A percentile compares a stretch with the other conserved stretches of the same genome.
These are phyloP conservation scores for Hippasteria phrygiana DNA, from an alignment of 53 echinoderm and acorn worm species.

Conservation along the genomic window DNA sequence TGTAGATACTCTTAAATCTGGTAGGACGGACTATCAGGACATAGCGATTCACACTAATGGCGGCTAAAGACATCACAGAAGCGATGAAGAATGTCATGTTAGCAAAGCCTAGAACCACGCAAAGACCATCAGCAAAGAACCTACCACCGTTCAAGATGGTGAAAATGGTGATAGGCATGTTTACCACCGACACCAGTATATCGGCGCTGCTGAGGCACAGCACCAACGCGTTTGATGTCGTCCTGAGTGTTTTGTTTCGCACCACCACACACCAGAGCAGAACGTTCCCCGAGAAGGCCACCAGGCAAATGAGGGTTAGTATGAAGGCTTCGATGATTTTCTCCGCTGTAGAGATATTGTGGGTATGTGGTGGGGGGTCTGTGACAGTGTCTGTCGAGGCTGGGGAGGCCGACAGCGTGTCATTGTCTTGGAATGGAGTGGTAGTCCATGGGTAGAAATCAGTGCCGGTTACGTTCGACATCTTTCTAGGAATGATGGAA, in stretches of 20 bases:
- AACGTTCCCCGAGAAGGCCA: constrained; percentile 86
- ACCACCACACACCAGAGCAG: constrained; percentile 90
- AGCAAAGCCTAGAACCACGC: constrained; percentile 78
- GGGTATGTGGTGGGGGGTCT: background rate
- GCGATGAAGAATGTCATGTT: constrained; percentile 95
- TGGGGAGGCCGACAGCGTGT: background rate
- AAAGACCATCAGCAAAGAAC: constrained; percentile 65
- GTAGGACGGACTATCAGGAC: constrained; percentile 87
- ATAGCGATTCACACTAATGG: constrained; percentile 93
- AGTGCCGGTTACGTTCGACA: background rate
- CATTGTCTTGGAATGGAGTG: background rate
- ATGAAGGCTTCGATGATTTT: constrained; percentile 75
- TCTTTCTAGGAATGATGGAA: background rate
- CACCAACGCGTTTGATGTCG: constrained; percentile 90
- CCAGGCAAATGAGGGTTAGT: constrained; percentile 70
- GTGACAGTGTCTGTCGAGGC: constrained; percentile 27
- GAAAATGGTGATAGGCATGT: constrained; percentile 89
- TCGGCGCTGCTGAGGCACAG: constrained; percentile 96
- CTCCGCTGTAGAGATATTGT: constrained; percentile 63
- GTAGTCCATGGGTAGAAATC: background rate
- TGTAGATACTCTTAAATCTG: constrained; percentile 81
- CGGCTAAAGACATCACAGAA: constrained; percentile 96
- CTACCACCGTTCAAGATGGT: constrained; percentile 58
- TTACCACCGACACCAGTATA: constrained; percentile 79
- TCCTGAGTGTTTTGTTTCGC: constrained; percentile 69